Base-by-base conservation (phyloP, 1,140 invertebrate species). In the Drosophila pallidifrons region DNA sequence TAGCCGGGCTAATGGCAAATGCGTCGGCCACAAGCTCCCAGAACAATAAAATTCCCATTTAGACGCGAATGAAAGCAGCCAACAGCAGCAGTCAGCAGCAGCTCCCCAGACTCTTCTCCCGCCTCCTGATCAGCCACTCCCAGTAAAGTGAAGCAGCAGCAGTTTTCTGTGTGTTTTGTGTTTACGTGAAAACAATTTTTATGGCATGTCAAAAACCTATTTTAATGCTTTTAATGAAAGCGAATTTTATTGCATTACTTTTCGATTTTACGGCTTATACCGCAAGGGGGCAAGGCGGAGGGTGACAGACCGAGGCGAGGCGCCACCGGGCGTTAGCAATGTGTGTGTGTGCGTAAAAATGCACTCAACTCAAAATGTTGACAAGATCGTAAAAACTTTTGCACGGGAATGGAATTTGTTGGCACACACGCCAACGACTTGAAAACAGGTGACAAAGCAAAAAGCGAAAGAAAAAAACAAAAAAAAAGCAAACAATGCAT, bases 191-290 rank as follows among this genome's bases (percentile, higher is more conserved):
- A 88, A 88, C 81, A 88, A 88, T 88, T 88, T 88, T 88, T 88
- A 88, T 88, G 85, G 85, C 85, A 89, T 89, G 85, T 89, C 85
- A 89, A 89, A 89, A 88, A 89, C 85, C 85, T 85, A 88, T 88
- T 89, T 88, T 88, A 88, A 88, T 88, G 85, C 85, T 88, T 89
- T 88, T 88, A 88, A 88, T 88, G 85, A 88, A 89, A 89, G 85
- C 81, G 77, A 88, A 89, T 88, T 88, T 88, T 88, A 88, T 89
- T 88, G 81, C 85, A 88, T 89, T 89, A 90, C 85, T 89, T 88
- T 88, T 85, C 85, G 85, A 88, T 88, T 88, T 88, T 85, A 88
- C 75, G 65, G 77, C 85, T 83, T 83, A 28, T 20, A 28, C 38
- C 43, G 10, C 6, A 13, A 55, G 28, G 20, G 47, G 35, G 47